Percentiles rank a stretch among this genome's conserved stretches.
phyloP scores from a whole-genome alignment of 2,113 vertebrate genomes.

The Myrmophylax atrothorax region DNA sequence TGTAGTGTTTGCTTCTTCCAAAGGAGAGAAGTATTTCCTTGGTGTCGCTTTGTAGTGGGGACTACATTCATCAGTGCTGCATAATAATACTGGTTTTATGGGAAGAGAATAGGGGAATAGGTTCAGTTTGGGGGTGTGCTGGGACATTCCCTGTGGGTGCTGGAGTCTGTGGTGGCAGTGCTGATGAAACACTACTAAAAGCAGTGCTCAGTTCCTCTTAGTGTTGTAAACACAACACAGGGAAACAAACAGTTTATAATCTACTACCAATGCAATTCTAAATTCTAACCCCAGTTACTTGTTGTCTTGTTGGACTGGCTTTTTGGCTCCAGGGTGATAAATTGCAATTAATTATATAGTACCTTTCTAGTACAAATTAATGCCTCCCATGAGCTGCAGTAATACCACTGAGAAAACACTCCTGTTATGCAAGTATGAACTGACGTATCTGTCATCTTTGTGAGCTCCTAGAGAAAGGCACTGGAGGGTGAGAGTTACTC shows the following conservation, averaged over 20 bases:
- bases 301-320: background rate
- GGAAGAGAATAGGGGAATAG: background rate
- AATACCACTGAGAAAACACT: background rate
- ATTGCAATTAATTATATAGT: background rate
- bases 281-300: background rate
- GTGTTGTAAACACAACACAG: background rate
- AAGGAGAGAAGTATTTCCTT: background rate
- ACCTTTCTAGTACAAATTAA: background rate
- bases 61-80: background rate
- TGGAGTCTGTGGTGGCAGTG: background rate
- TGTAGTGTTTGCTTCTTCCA: background rate
- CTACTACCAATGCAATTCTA: background rate
- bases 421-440: background rate
- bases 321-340: background rate
- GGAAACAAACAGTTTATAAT: background rate
- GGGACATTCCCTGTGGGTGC: background rate
- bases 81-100: background rate
- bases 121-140: background rate
- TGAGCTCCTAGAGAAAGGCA: background rate
- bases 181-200: background rate
- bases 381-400: background rate
- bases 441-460: background rate
- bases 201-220: background rate
- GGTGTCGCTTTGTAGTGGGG: background rate
- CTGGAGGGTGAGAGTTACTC: background rate